Evolutionary conservation across 2,888 invertebrate species (phyloP), one percentile per base, ranked within the genome.

Genomic region (Bombylius discolor): DNA sequence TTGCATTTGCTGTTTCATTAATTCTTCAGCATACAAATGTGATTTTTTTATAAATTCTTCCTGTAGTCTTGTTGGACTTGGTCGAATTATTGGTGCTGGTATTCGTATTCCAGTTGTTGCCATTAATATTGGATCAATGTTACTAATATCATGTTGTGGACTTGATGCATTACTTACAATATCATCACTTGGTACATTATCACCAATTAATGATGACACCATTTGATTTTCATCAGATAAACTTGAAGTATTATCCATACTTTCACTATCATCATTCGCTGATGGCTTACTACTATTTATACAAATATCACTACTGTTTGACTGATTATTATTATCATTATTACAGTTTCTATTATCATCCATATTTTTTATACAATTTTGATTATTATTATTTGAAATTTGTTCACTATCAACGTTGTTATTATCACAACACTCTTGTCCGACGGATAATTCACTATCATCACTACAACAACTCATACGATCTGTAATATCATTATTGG

Each of bases 371-470:
- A 31, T 31, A n/a, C 46, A 23, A 13, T 39, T 47, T 34, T 23
- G 12, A 11, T 49, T 39, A 36, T 39, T 45, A 47, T 47, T 47
- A 47, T 47, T 47, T 36, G 6, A 7, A 14, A 46, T 49, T 12
- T 47, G 58, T 45, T 44, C 61, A 58, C 55, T 60, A 58, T 60
- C 60, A 57, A 52, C 59, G 23, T 23, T 59, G 58, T 57, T 56
- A 33, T 59, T 58, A 55, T 56, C 57, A 47, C 59, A 58, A 60
- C 69, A 67, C 58, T 89, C 89, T 67, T 88, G 87, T 7, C 89
- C 88, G 61, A 89, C 89, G 63, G 88, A 89, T 42, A 89, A 68
- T 5, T 88, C 89, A 48, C 89, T 89, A 66, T 87, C 88, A 64
- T 87, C 87, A 64, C 84, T 84, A 63, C 84, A 82, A 61, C 84